Conservation (phyloP, 2,113 vertebrate genomes). For the Aleadryas rufinucha region DNA sequence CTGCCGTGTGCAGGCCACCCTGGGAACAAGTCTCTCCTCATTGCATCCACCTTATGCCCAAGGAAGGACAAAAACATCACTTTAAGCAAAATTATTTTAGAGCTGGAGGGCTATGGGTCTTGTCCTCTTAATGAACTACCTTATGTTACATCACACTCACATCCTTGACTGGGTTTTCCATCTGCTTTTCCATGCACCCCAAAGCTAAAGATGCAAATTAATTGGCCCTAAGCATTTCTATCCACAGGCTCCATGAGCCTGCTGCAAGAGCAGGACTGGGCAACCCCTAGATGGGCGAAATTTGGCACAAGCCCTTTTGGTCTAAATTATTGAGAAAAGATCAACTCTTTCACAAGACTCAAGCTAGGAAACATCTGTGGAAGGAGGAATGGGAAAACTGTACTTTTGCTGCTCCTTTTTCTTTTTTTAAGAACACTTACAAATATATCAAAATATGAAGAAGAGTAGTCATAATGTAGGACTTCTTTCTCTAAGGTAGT, state of each 20-base stretch:
- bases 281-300: not conserved
- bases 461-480: constrained; percentile 88
- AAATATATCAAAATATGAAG: constrained; percentile 97
- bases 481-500: constrained; percentile 86
- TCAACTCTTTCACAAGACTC: not conserved
- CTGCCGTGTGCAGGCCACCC: not conserved
- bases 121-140: not conserved
- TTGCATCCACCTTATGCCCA: not conserved
- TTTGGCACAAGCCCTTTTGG: not conserved
- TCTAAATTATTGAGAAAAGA: not conserved
- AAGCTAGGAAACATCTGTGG: not conserved
- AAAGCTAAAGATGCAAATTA: not conserved
- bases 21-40: not conserved
- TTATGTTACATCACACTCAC: not conserved
- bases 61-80: rapidly evolving
- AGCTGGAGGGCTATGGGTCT: not conserved
- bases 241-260: not conserved
- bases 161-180: not conserved
- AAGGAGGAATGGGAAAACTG: not conserved
- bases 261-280: not conserved
- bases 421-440: constrained; percentile 75
- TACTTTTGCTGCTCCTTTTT: not conserved
- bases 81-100: not conserved
- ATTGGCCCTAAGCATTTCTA: not conserved
- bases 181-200: rapidly evolving